A percentile compares a stretch with the other conserved stretches of the same genome.
Evolutionary conservation across 2,113 vertebrate species (phyloP).

Genomic region (Pelmatolapia mariae): DNA sequence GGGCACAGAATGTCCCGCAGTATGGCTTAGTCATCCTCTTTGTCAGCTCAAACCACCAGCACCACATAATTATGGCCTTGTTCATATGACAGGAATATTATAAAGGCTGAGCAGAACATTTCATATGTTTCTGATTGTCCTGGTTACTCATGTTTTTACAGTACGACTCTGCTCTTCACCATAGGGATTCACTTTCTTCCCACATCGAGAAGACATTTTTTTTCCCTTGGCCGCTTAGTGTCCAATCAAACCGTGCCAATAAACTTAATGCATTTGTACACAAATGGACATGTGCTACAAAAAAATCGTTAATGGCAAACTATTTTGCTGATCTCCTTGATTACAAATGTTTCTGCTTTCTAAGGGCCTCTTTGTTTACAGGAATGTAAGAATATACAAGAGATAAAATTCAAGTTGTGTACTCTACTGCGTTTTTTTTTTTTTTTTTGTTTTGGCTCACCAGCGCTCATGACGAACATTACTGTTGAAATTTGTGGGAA

Average conservation of each 20-base stretch:
- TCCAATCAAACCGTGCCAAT: slow-evolving; percentile 19
- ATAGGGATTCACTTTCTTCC: slow-evolving; percentile 45
- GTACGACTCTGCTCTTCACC: slow-evolving; percentile 16
- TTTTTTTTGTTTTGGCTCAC: background rate
- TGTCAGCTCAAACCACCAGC: slow-evolving; percentile 47
- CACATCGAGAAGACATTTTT: slow-evolving; percentile 33
- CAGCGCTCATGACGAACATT: slow-evolving; percentile 9
- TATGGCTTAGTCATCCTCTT: slow-evolving; percentile 64
- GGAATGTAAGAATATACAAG: slow-evolving; percentile 17
- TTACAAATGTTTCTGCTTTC: slow-evolving; percentile 11
- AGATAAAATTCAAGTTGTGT: background rate
- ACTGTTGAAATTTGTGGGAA: slow-evolving; percentile 5
- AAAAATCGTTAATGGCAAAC: background rate
- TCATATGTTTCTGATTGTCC: slow-evolving; percentile 60
- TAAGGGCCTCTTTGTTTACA: background rate
- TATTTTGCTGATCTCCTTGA: background rate
- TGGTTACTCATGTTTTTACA: slow-evolving; percentile 54
- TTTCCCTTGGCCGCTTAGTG: background rate
- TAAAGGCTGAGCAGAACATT: slow-evolving; percentile 42
- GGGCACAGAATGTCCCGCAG: slow-evolving; percentile 55
- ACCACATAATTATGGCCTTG: slow-evolving; percentile 51
- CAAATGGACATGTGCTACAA: background rate
- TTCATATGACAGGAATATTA: slow-evolving; percentile 36
- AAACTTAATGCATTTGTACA: background rate
- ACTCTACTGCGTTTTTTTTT: background rate